These are phyloP conservation scores for Lasioglossum malachurum DNA, from an alignment of 2,888 invertebrate genomes.

Conservation along the genomic window DNA sequence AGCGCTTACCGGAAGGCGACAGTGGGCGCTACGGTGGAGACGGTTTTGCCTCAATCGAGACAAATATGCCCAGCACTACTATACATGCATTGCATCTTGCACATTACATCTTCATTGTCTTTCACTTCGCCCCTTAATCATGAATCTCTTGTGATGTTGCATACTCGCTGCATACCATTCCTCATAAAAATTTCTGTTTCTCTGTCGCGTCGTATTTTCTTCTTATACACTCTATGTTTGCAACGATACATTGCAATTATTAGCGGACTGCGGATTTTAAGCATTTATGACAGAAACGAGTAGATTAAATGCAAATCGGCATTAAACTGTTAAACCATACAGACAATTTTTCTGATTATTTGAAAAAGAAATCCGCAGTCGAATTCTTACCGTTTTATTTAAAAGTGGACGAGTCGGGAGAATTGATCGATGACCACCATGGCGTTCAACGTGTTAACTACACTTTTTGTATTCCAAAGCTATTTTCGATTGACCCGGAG, in stretches of 20 bases:
- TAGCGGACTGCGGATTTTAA: no score
- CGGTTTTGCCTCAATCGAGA: no score
- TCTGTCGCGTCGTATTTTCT: not conserved
- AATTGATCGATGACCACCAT: not conserved
- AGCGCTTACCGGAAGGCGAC: no score
- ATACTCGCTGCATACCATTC: not conserved
- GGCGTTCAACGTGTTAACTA: not conserved
- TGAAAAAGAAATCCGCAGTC: no score
- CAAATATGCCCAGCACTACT: not conserved
- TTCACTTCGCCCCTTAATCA: not conserved
- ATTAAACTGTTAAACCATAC: no score
- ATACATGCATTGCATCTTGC: not conserved
- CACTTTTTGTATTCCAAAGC: not conserved
- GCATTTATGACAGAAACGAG: no score
- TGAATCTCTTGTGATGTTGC: not conserved
- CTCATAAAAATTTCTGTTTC: not conserved
- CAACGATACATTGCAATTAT: not conserved
- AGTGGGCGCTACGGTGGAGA: no score
- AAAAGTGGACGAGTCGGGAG: no score
- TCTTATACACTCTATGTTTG: not conserved
- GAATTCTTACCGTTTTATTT: no score
- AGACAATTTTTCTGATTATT: no score
- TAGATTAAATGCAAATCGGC: no score
- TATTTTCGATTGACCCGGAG: not conserved
- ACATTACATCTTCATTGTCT: not conserved